Evolutionary conservation across 1,140 invertebrate genomes (phyloP), one percentile per base, ranked within the genome.

Genomic region (Bombus confusus): DNA sequence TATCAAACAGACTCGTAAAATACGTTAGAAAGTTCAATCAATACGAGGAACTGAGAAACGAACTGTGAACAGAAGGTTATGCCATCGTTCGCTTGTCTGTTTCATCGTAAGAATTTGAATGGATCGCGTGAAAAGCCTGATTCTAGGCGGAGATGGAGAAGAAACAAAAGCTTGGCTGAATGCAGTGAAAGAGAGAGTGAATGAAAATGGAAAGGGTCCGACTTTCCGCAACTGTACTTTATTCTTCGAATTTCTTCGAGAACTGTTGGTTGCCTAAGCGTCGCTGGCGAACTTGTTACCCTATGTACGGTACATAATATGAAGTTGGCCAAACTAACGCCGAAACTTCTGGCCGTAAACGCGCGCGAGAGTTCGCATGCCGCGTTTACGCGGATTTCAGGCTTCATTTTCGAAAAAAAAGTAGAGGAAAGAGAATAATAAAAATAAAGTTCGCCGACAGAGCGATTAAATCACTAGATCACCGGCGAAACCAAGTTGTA

Each of bases 241-340:
- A 85, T 81, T 80, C 75, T 82, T 80, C n/a, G 39, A 75, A 81
- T 81, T 85, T 85, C 84, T 80, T 85, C 57, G 76, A 71, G 85
- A 89, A 82, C 80, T 74, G 84, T 79, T 72, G 69, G 87, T 10
- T 57, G 79, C 88, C 79, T 80, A 79, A 89, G 84, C 88, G 66
- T 80, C 80, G 87, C 84, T 80, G 75, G 83, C 80, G 75, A 89
- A 89, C 83, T 89, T 86, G 88, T 89, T 89, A 88, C 79, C 84
- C 78, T 81, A 85, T 85, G 87, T 88, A 88, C 80, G 73, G 31
- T 83, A 89, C 71, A 88, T 89, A 86, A 86, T 89, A 83, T 88
- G 75, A 89, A 89, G 88, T 89, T 88, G 88, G 83, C 75, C 84
- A 64, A 89, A 89, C 88, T 86, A 80, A 82, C 76, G 78, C 64